A percentile compares a stretch with the other conserved stretches of the same genome.
Evolutionary conservation across 2,888 invertebrate genomes (phyloP).

Genomic region (Thysanoteuthis rhombus): DNA sequence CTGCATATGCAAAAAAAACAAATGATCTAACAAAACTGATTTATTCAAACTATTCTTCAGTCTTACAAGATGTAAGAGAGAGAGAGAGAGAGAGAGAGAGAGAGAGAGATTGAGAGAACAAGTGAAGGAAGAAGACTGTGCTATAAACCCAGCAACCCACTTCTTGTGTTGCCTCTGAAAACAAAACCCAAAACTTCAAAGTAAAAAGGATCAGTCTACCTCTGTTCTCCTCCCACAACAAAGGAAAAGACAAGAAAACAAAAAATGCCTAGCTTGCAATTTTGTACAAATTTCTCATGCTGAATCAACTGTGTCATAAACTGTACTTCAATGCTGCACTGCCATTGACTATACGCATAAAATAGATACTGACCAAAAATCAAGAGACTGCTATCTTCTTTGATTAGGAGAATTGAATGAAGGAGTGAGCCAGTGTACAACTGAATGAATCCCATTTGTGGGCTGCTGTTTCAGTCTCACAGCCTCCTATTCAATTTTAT

Average conservation of each 20-base stretch:
- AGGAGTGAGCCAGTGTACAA: background rate
- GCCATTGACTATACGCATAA: background rate
- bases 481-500: background rate
- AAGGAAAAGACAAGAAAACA: background rate
- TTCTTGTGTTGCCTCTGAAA: background rate
- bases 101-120: background rate
- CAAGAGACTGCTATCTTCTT: background rate
- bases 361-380: background rate
- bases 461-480: background rate
- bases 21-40: background rate
- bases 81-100: background rate
- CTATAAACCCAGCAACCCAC: background rate
- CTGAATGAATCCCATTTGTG: background rate
- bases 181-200: background rate
- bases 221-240: background rate
- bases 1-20: too few species aligned
- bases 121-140: background rate
- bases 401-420: background rate
- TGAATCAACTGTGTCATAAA: background rate
- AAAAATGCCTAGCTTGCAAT: background rate
- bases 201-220: background rate
- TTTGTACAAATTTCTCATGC: background rate
- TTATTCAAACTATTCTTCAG: background rate
- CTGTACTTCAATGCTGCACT: background rate
- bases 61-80: background rate